Evolutionary conservation across 2,888 invertebrate genomes (phyloP), one percentile per base, ranked within the genome.

Genomic region (Meganola albula): DNA sequence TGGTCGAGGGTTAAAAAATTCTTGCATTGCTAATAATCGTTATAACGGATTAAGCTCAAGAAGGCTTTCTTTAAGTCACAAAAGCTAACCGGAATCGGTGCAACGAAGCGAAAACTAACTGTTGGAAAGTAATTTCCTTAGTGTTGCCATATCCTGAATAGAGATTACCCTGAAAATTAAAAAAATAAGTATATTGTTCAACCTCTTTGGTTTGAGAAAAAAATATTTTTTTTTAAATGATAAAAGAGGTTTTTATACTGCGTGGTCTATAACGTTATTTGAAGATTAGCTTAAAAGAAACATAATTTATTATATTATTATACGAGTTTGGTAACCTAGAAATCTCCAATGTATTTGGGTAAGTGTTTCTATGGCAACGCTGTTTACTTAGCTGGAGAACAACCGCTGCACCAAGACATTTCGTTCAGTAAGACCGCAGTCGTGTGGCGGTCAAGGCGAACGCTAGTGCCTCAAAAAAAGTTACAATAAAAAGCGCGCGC

Each of bases 81-180:
- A 48, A 53, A 68, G 54, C 51, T 65, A 69, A 67, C 74, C 75
- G 74, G 77, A 82, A 79, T 79, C 73, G 68, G 72, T 78, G 80
- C 79, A 80, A 55, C 72, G 74, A 61, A 75, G 82, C 82, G 77
- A 80, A 78, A 79, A 79, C 63, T 82, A 79, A 82, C 82, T 74
- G 84, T 83, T 72, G 77, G 80, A 78, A 82, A 79, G 79, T 77
- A 72, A 74, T 75, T 74, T 75, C 72, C 74, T 48, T 60, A 32
- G 43, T 48, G 49, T 49, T 51, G 49, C 51, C 51, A 49, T 23
- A 1, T 31, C 9, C 4, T 16, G 23, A 4, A 0, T 20, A 20
- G n/a, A 20, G 3, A 20, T 20, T 20, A 3, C 20, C 20, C 16
- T 16, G n/a, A n/a, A n/a, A n/a, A n/a, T n/a, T n/a, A n/a, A n/a